phyloP scores from a whole-genome alignment of 2,888 invertebrate genomes.

The Heterodera filipjevi region DNA sequence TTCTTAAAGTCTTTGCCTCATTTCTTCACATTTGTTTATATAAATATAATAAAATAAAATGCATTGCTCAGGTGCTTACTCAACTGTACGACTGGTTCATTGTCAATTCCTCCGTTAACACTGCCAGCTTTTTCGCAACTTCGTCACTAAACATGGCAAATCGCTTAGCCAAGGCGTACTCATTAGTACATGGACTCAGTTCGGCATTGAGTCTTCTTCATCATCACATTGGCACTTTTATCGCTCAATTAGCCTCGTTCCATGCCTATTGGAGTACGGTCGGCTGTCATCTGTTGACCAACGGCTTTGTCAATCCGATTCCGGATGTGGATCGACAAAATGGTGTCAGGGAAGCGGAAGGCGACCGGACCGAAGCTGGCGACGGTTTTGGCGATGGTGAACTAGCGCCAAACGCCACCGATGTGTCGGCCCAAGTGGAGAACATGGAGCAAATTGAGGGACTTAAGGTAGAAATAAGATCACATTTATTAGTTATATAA shows the following conservation, averaged over 20 bases:
- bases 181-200: neutral
- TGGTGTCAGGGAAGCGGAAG: conserved; percentile 67
- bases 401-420: conserved; percentile 76
- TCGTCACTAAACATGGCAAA: neutral
- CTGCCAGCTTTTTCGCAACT: neutral
- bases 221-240: conserved; percentile 1
- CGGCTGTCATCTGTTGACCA: conserved; percentile 37
- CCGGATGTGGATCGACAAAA: conserved; percentile 68
- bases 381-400: conserved; percentile 52
- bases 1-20: no score
- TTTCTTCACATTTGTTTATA: no score
- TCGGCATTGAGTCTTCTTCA: conserved; percentile 5
- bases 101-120: neutral
- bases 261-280: conserved; percentile 23
- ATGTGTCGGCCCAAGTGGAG: conserved; percentile 90
- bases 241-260: conserved; percentile 13
- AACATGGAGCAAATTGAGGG: conserved; percentile 67
- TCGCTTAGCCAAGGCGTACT: neutral
- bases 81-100: neutral
- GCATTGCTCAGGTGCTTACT: neutral
- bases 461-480: no score
- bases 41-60: neutral
- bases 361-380: conserved; percentile 51
- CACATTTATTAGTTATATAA: no score
- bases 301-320: conserved; percentile 87